Conservation (phyloP, 2,888 invertebrate species). For the Cheilosia soror region DNA sequence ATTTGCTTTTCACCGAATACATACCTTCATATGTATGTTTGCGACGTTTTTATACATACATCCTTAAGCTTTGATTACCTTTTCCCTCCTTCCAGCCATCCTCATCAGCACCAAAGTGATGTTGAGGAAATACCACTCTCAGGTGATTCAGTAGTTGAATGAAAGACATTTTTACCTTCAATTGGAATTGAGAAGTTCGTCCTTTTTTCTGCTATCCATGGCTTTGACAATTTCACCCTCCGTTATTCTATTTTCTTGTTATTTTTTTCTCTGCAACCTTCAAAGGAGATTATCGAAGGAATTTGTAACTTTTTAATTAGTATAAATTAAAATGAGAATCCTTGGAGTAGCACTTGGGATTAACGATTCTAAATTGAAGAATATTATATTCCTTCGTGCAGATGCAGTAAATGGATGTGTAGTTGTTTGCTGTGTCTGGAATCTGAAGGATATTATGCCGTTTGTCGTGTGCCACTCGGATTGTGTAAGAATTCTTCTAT, state of each 20-base stretch:
- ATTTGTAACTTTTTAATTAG: slow-evolving; percentile 75
- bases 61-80: slow-evolving; percentile 60
- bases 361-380: slow-evolving; percentile 62
- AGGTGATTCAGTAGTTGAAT: slow-evolving; percentile 68
- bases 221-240: slow-evolving; percentile 19
- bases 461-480: slow-evolving; percentile 41
- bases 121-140: slow-evolving; percentile 35
- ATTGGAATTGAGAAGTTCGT: slow-evolving; percentile 65
- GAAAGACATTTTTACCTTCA: slow-evolving; percentile 56
- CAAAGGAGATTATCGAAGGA: slow-evolving; percentile 69
- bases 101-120: slow-evolving; percentile 14
- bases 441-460: slow-evolving; percentile 30
- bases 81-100: neutral
- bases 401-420: slow-evolving; percentile 20
- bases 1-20: slow-evolving; percentile 35
- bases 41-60: slow-evolving; percentile 13
- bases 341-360: slow-evolving; percentile 62
- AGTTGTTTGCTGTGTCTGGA: slow-evolving; percentile 26
- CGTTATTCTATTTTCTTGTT: neutral
- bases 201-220: slow-evolving; percentile 34
- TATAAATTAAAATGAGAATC: slow-evolving; percentile 71
- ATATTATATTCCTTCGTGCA: slow-evolving; percentile 39
- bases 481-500: slow-evolving; percentile 28
- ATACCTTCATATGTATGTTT: neutral
- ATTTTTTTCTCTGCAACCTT: slow-evolving; percentile 15